A percentile compares a stretch with the other conserved stretches of the same genome.
Evolutionary conservation across 2,113 vertebrate species (phyloP).

Genomic region (Diphyllodes magnificus): DNA sequence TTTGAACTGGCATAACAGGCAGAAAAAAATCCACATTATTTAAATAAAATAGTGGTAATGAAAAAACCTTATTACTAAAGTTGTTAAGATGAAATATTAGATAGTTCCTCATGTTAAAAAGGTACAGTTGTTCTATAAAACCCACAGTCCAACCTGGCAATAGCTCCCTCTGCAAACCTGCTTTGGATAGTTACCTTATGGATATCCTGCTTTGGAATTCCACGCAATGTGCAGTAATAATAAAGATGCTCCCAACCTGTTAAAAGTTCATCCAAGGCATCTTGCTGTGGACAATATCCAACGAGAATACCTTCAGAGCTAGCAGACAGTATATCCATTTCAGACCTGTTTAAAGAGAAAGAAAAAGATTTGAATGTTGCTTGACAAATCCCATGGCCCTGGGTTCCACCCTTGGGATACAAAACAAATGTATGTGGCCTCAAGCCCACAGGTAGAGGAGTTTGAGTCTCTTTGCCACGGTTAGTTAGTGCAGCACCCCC

Average conservation of each 20-base stretch:
- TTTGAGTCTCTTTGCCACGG: not conserved
- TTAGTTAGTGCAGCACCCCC: not conserved
- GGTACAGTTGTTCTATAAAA: not conserved
- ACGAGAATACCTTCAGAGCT: slow-evolving; percentile 38
- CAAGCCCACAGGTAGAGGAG: not conserved
- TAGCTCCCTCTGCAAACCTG: not conserved
- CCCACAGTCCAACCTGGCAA: not conserved
- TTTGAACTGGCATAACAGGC: not conserved
- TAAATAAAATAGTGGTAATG: not conserved
- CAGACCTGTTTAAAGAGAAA: slow-evolving; percentile 39
- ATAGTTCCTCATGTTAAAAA: not conserved
- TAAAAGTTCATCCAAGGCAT: slow-evolving; percentile 70
- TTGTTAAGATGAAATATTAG: not conserved
- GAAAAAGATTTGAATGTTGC: not conserved
- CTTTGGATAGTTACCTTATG: slow-evolving; percentile 33
- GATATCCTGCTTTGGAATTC: slow-evolving; percentile 52
- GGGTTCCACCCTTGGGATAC: not conserved
- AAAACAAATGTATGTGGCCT: not conserved
- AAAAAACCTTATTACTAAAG: not conserved
- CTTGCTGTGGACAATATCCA: slow-evolving; percentile 74
- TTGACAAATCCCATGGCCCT: not conserved
- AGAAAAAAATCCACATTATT: not conserved
- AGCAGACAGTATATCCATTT: slow-evolving; percentile 46
- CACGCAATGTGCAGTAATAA: slow-evolving; percentile 68
- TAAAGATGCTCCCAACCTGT: slow-evolving; percentile 73